These are phyloP conservation scores for Coreius guichenoti DNA, from an alignment of 2,797 vertebrate species.

Conservation along the genomic window DNA sequence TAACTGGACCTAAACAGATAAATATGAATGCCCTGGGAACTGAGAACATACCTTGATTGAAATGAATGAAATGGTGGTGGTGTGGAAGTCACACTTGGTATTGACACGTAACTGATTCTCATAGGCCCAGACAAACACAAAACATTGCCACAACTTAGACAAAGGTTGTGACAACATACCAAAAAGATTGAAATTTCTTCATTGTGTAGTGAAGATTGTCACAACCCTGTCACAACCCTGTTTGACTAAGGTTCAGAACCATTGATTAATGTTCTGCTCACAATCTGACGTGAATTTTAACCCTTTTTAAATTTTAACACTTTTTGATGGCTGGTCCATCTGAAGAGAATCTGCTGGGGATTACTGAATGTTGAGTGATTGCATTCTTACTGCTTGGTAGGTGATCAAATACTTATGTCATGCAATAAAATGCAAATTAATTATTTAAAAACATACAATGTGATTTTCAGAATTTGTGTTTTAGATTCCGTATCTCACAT, in stretches of 20 bases:
- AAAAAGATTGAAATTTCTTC: not conserved
- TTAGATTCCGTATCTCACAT: too few species aligned
- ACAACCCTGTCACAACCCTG: not conserved
- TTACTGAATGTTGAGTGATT: not conserved
- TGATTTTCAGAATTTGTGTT: too few species aligned
- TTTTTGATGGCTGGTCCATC: not conserved
- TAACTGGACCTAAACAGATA: not conserved
- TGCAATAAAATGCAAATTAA: too few species aligned
- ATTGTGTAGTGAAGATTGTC: not conserved
- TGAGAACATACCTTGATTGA: not conserved
- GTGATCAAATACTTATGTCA: too few species aligned
- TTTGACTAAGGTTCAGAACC: not conserved
- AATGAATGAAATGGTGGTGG: not conserved
- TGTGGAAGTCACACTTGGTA: conserved; percentile 1
- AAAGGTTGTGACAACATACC: not conserved
- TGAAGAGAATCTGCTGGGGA: not conserved
- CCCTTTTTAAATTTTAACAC: not conserved
- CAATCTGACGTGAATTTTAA: not conserved
- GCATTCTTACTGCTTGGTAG: too few species aligned
- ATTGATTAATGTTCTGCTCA: not conserved
- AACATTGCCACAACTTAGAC: not conserved
- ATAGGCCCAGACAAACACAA: not conserved
- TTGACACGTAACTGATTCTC: not conserved
- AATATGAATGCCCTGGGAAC: not conserved
- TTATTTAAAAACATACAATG: too few species aligned